Percentiles rank a stretch among this genome's conserved stretches.
Evolutionary conservation across 1,140 invertebrate species (phyloP).

Genomic region (Patella vulgata): DNA sequence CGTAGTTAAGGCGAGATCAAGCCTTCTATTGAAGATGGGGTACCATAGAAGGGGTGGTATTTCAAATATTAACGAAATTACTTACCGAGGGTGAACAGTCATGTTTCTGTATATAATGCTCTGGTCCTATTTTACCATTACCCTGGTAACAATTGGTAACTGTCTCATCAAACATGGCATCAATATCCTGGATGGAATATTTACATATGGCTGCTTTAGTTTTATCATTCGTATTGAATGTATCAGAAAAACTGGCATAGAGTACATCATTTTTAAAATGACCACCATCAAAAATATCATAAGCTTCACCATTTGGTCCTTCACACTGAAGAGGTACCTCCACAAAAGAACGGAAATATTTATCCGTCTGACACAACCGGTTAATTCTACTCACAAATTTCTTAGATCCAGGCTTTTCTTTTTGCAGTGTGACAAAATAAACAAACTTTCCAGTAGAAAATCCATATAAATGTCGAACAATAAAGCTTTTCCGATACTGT

Average conservation of each 20-base stretch:
- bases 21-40: too few relatives aligned
- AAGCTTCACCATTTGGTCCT: constrained; percentile 76
- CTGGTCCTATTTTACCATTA: constrained; percentile 54
- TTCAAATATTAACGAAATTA: too few relatives aligned
- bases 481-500: constrained; percentile 29
- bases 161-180: constrained; percentile 95
- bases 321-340: constrained; percentile 97
- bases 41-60: too few relatives aligned
- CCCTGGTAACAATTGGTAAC: constrained; percentile 92
- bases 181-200: constrained; percentile 90
- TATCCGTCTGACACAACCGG: constrained; percentile 95
- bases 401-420: constrained; percentile 69
- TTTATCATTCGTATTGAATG: constrained; percentile 67
- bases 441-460: constrained; percentile 96
- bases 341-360: constrained; percentile 96
- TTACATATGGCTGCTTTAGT: constrained; percentile 88
- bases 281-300: constrained; percentile 94
- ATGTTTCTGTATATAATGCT: constrained; percentile 40
- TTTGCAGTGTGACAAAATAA: constrained; percentile 95
- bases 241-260: constrained; percentile 92
- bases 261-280: constrained; percentile 94
- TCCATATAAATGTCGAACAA: constrained; percentile 93
- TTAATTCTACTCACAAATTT: constrained; percentile 90
- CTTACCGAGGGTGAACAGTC: constrained; percentile 23
- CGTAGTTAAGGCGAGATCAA: too few relatives aligned